Evolutionary conservation across 1,140 invertebrate species (phyloP), one percentile per base, ranked within the genome.

Genomic region (Helicoverpa armigera): DNA sequence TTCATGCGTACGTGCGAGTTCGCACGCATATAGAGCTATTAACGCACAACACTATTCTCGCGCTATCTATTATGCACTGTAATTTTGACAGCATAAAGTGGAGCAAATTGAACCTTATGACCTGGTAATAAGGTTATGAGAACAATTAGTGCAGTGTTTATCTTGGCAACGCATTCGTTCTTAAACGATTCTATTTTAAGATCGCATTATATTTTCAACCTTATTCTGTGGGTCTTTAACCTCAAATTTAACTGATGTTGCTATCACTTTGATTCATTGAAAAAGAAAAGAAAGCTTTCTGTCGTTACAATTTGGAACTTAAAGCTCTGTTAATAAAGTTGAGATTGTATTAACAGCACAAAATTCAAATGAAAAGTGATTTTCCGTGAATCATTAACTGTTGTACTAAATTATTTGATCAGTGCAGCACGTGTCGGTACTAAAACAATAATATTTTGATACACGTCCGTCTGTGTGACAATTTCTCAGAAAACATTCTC

Each of bases 1-100:
- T 48, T 14, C 35, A 69, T 87, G 89, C 83, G 84, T 89, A 90
- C 89, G 89, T 90, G 88, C 86, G 79, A 83, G 84, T 83, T 83
- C n/a, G 83, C 89, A 89, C 84, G 89, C 84, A 85, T 84, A 82
- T 14, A 82, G 67, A 61, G 82, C 79, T 82, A 82, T 73, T 82
- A 82, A 85, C 75, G 84, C 80, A 86, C 85, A 82, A 9, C 69
- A 53, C 69, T 72, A 72, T 72, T 54, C 50, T 13, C 35, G 67
- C 3, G 23, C 69, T 72, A 72, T 72, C 69, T 72, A 72, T 69
- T 69, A 18, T 72, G 69, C 69, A n/a, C 50, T 72, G 14, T 29
- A 72, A 54, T 72, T 53, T 72, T 72, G 69, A 54, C 48, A 51
- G n/a, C 1, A 29, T 13, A 29, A 53, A 11, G 35, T 14, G 12